Evolutionary conservation across 2,888 invertebrate genomes (phyloP), one percentile per base, ranked within the genome.

Genomic region (Pyrochroa serraticornis): DNA sequence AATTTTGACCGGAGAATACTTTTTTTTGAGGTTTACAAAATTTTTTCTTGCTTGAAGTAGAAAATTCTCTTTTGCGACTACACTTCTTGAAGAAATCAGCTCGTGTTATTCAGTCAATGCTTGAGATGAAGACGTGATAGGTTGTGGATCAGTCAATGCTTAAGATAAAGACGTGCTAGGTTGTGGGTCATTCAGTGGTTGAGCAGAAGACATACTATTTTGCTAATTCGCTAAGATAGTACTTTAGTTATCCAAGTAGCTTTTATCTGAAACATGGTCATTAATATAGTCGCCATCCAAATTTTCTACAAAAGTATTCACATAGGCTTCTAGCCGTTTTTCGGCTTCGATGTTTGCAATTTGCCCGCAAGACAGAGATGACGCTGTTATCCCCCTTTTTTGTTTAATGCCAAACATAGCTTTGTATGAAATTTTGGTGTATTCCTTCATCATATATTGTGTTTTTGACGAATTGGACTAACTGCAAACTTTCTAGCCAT

Each of bases 401-500:
- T n/a, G n/a, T n/a, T n/a, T n/a, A n/a, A n/a, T n/a, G n/a, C n/a
- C n/a, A n/a, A n/a, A n/a, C n/a, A n/a, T n/a, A n/a, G n/a, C n/a
- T n/a, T n/a, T n/a, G n/a, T n/a, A n/a, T n/a, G n/a, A n/a, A n/a
- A n/a, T n/a, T n/a, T n/a, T n/a, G n/a, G n/a, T n/a, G n/a, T n/a
- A n/a, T n/a, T n/a, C n/a, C n/a, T n/a, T n/a, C n/a, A n/a, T n/a
- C n/a, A n/a, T n/a, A n/a, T n/a, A n/a, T n/a, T n/a, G n/a, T n/a
- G n/a, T n/a, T n/a, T n/a, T n/a, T n/a, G n/a, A n/a, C n/a, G n/a
- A 45, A 71, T 59, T 63, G 72, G 69, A 52, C 70, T 64, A 66
- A 71, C 70, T 46, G 45, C 31, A 43, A 53, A 42, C 71, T 71
- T 49, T 71, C 66, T 48, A 62, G 66, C 73, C 73, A 75, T 57